Conservation (phyloP, 2,113 vertebrate species). For the Diadophis punctatus region DNA sequence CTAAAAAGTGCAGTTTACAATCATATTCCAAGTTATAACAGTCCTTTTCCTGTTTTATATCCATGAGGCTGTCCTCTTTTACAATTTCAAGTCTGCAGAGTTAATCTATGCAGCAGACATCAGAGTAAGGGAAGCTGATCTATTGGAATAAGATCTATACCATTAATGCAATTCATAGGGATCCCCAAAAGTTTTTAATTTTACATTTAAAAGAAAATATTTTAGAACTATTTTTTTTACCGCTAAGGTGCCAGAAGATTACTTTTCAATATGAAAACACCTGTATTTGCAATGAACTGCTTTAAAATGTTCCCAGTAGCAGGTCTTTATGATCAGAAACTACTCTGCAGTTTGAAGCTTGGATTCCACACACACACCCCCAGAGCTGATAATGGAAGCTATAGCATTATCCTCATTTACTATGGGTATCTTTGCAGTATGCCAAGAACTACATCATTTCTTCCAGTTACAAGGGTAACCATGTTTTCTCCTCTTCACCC, state of each 20-base stretch:
- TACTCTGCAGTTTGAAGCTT: not conserved
- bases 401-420: not conserved
- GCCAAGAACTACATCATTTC: not conserved
- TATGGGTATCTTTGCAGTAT: not conserved
- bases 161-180: not conserved
- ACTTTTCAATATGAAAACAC: not conserved
- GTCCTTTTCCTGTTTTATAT: not conserved
- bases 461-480: not conserved
- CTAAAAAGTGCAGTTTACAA: not conserved
- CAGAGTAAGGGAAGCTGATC: not conserved
- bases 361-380: too few species aligned
- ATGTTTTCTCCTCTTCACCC: not conserved
- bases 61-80: not conserved
- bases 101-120: not conserved
- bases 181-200: not conserved
- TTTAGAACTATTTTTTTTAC: not conserved
- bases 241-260: not conserved
- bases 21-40: not conserved
- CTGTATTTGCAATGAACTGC: not conserved
- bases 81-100: not conserved
- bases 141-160: not conserved
- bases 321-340: not conserved
- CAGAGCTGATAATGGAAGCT: not conserved
- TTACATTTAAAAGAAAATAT: not conserved
- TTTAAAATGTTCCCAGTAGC: not conserved